phyloP scores from a whole-genome alignment of 2,113 vertebrate genomes.

The Xiphophorus couchianus region DNA sequence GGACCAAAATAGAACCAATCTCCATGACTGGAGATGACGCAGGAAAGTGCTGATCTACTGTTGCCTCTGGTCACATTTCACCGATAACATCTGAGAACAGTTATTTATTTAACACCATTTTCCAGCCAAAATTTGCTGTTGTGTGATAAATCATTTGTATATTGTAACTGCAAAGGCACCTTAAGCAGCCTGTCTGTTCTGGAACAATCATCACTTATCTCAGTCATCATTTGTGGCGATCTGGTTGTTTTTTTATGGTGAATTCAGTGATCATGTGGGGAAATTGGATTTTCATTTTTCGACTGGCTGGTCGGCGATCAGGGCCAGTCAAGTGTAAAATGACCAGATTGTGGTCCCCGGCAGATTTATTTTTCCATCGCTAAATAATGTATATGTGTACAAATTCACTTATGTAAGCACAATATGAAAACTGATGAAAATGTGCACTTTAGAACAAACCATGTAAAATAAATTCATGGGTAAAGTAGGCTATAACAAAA shows the following conservation, averaged over 20 bases:
- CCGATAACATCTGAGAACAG: background rate
- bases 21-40: constrained; percentile 22
- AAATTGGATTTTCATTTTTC: background rate
- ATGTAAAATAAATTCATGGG: background rate
- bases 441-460: background rate
- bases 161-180: background rate
- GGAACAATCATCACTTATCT: background rate
- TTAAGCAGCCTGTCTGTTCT: background rate
- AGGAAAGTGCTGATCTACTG: background rate
- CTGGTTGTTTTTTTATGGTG: too few relatives aligned
- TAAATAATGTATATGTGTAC: background rate
- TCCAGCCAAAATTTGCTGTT: too few relatives aligned
- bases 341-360: background rate
- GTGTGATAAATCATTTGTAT: background rate
- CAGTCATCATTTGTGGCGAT: too few relatives aligned
- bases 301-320: background rate
- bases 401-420: background rate
- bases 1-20: constrained; percentile 39
- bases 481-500: background rate
- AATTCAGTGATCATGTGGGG: too few relatives aligned
- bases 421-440: background rate
- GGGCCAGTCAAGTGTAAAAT: background rate
- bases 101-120: too few relatives aligned
- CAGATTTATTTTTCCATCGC: background rate
- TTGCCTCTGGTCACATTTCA: background rate